Conservation (phyloP, 2,797 vertebrate species). For the Acrossocheilus fasciatus region DNA sequence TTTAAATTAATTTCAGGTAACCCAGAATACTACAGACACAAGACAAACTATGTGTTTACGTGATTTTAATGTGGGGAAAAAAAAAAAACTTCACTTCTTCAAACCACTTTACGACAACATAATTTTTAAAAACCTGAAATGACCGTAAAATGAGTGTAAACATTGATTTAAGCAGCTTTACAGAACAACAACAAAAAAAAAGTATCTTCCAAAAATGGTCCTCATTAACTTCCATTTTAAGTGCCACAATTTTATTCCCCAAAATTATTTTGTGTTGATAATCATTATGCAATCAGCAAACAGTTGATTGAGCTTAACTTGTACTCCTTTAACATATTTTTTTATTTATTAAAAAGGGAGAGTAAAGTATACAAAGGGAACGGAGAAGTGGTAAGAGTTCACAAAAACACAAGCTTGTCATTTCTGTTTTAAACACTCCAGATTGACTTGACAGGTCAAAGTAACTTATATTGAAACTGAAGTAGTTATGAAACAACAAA, state of each 20-base stretch:
- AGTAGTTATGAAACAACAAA: neutral
- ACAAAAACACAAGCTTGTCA: constrained; percentile 22
- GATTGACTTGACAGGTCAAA: neutral
- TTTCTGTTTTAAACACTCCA: neutral
- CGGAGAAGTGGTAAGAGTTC: neutral
- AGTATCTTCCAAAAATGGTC: neutral
- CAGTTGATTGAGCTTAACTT: neutral
- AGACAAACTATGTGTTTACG: neutral
- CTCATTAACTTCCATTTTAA: neutral
- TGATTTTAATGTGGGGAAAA: neutral
- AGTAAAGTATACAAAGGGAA: neutral
- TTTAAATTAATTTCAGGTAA: too few relatives aligned
- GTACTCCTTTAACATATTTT: neutral
- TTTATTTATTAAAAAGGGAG: neutral
- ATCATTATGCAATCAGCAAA: neutral
- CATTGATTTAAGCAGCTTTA: neutral
- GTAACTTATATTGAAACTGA: neutral
- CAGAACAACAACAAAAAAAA: neutral
- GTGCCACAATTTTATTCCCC: neutral
- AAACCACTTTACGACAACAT: too few relatives aligned
- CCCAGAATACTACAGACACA: too few relatives aligned
- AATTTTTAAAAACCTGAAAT: neutral
- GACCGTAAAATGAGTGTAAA: neutral
- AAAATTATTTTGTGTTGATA: neutral
- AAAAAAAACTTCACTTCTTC: neutral